Conservation (phyloP, 2,797 vertebrate genomes). For the Spheniscus humboldti region DNA sequence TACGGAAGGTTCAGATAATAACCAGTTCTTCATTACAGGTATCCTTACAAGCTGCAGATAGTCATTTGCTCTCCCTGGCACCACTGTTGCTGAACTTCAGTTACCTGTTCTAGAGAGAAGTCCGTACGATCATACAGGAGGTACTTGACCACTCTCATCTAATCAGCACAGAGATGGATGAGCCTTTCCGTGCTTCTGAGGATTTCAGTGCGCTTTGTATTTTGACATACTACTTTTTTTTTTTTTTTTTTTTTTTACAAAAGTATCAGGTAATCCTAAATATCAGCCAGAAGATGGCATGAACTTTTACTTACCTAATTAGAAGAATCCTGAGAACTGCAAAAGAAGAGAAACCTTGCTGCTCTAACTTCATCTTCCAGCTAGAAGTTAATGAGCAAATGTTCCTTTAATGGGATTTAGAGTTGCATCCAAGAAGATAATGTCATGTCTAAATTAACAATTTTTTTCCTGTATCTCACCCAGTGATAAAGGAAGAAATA, state of each 20-base stretch:
- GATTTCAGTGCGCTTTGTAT: not conserved
- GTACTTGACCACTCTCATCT: not conserved
- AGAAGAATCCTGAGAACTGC: not conserved
- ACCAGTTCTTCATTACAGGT: not conserved
- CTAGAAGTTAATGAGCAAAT: not conserved
- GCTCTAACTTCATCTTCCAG: not conserved
- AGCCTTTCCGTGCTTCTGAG: not conserved
- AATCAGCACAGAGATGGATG: not conserved
- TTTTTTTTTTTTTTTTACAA: not conserved
- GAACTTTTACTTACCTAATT: not conserved
- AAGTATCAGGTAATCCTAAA: not conserved
- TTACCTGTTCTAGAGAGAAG: not conserved
- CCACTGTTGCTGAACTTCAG: not conserved
- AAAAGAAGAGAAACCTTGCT: not conserved
- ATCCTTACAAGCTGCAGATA: not conserved
- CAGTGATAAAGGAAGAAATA: not conserved
- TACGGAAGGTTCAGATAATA: not conserved
- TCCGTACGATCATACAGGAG: not conserved
- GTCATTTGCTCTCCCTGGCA: not conserved
- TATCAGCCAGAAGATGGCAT: not conserved
- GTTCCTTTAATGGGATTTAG: not conserved
- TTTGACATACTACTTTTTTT: not conserved
- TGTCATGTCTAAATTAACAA: not conserved
- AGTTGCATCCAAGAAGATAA: not conserved
- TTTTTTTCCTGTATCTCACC: not conserved